Evolutionary conservation across 2,888 invertebrate genomes (phyloP).

Genomic region (Scaptomyza flava): DNA sequence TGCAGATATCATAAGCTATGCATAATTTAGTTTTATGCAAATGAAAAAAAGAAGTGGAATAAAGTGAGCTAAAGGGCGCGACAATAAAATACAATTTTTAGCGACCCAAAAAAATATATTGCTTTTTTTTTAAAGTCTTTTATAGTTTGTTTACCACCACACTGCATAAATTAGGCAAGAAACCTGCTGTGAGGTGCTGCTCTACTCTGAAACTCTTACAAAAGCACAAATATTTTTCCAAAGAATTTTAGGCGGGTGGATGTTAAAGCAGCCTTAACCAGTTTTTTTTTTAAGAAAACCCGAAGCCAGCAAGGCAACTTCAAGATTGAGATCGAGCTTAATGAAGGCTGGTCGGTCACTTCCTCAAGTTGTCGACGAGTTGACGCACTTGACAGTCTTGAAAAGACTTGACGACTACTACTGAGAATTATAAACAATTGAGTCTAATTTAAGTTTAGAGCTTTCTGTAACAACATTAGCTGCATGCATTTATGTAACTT

Average conservation of each 20-base stretch:
- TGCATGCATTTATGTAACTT: slow-evolving; percentile 50
- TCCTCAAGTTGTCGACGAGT: slow-evolving; percentile 59
- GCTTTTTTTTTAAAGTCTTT: slow-evolving; percentile 6
- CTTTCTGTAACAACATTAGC: slow-evolving; percentile 61
- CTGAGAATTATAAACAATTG: slow-evolving; percentile 76
- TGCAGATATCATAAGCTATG: slow-evolving; percentile 53
- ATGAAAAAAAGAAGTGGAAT: slow-evolving; percentile 23
- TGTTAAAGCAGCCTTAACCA: slow-evolving; percentile 19
- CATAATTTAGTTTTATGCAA: slow-evolving; percentile 61
- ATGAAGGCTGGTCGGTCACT: slow-evolving; percentile 48
- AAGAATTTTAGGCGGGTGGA: slow-evolving; percentile 65
- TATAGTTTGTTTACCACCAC: slow-evolving; percentile 41
- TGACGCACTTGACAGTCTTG: slow-evolving; percentile 59
- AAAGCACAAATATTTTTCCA: slow-evolving; percentile 19
- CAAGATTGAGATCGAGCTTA: slow-evolving; percentile 16
- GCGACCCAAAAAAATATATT: slow-evolving; percentile 28
- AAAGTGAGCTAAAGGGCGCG: slow-evolving; percentile 57
- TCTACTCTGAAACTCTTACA: background rate
- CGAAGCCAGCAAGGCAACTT: slow-evolving; percentile 13
- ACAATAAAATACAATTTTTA: slow-evolving; percentile 14
- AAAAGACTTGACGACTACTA: slow-evolving; percentile 16
- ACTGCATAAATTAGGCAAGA: slow-evolving; percentile 71
- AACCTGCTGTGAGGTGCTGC: slow-evolving; percentile 60
- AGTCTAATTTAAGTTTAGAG: slow-evolving; percentile 75
- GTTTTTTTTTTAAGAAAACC: slow-evolving; percentile 47